These are phyloP conservation scores for Pogonus chalceus DNA, from an alignment of 1,140 invertebrate species.

Conservation along the genomic window DNA sequence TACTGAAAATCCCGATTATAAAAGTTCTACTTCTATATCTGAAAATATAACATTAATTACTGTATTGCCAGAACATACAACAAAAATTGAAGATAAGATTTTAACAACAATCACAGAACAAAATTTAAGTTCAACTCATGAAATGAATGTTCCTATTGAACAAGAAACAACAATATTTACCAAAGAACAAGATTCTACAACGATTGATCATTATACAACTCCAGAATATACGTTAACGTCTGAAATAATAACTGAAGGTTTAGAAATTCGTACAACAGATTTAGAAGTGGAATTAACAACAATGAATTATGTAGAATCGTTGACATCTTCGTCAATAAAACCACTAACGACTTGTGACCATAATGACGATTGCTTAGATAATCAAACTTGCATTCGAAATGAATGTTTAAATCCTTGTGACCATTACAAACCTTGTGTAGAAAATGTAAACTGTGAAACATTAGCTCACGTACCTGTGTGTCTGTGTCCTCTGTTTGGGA, in stretches of 20 bases:
- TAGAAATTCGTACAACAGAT: not conserved
- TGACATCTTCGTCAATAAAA: not conserved
- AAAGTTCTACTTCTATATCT: no score
- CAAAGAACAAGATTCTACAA: not conserved
- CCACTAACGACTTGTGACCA: slow-evolving; percentile 17
- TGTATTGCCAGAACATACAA: no score
- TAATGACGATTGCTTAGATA: slow-evolving; percentile 38
- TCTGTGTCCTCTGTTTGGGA: slow-evolving; percentile 35
- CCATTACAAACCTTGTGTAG: slow-evolving; percentile 32
- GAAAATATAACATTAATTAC: no score
- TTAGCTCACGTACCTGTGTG: slow-evolving; percentile 41
- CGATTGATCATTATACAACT: not conserved
- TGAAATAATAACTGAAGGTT: not conserved
- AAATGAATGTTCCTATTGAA: not conserved
- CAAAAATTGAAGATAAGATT: no score
- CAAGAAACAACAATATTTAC: not conserved
- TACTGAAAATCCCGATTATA: no score
- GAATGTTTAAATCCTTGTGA: slow-evolving; percentile 47
- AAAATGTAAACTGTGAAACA: slow-evolving; percentile 35
- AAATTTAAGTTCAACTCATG: no score
- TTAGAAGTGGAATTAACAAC: not conserved
- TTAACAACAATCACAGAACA: no score
- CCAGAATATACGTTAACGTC: not conserved
- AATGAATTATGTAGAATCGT: not conserved
- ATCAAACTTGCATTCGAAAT: slow-evolving; percentile 42